phyloP scores from a whole-genome alignment of 2,113 vertebrate species.

The Petroica traversi region DNA sequence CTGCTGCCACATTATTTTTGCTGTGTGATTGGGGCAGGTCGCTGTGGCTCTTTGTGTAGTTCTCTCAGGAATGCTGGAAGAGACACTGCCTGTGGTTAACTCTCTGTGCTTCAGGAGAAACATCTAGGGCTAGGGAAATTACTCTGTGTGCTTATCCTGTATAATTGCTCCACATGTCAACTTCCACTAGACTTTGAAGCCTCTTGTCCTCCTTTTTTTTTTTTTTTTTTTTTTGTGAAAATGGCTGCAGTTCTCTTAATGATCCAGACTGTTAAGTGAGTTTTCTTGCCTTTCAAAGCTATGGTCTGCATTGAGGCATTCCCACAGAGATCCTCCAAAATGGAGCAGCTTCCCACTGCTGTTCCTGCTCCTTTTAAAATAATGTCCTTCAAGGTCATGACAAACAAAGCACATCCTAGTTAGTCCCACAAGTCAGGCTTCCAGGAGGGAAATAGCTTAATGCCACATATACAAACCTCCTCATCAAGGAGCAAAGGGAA shows the following conservation, averaged over 20 bases:
- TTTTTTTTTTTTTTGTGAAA: background rate
- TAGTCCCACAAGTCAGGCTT: background rate
- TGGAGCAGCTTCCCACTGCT: background rate
- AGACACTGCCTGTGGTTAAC: background rate
- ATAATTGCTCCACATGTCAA: background rate
- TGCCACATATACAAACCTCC: background rate
- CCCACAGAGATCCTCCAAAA: background rate
- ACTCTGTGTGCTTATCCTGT: accelerated
- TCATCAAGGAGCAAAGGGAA: background rate
- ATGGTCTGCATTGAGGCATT: background rate
- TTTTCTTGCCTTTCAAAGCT: background rate
- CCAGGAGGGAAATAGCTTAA: background rate
- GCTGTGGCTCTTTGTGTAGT: background rate
- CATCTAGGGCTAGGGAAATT: background rate
- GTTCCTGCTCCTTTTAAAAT: background rate
- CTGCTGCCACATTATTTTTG: background rate
- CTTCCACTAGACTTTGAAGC: background rate
- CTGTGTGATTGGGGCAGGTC: background rate
- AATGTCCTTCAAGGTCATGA: background rate
- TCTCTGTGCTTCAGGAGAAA: background rate
- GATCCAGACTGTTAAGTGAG: background rate
- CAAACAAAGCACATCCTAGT: background rate
- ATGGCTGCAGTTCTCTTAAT: background rate
- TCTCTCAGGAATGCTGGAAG: background rate
- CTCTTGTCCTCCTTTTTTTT: background rate